A percentile compares a stretch with the other conserved stretches of the same genome.
Evolutionary conservation across 2,888 invertebrate genomes (phyloP).

Genomic region (Exocentrus adspersus): DNA sequence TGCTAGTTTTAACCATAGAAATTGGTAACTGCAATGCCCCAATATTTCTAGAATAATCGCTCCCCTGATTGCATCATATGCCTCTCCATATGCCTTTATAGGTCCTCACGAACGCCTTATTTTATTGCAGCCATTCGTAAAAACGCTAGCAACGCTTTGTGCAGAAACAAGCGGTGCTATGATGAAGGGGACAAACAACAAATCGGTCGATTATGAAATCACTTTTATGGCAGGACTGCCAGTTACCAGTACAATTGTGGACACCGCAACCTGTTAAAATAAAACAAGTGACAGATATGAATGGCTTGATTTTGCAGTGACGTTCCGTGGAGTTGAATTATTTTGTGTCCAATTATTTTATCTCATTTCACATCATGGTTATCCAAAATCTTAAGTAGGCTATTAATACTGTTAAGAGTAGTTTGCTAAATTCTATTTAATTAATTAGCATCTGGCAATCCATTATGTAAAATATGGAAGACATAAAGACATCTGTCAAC

Average conservation of each 20-base stretch:
- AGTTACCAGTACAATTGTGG: constrained; percentile 52
- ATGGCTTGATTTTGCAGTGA: constrained; percentile 41
- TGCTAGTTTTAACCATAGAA: too few relatives aligned
- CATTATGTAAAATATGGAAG: too few relatives aligned
- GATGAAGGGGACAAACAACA: constrained; percentile 58
- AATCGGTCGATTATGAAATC: constrained; percentile 59
- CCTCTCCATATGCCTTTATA: not conserved
- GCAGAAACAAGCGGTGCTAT: constrained; percentile 56
- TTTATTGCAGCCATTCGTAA: constrained; percentile 14
- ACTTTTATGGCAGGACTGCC: constrained; percentile 53
- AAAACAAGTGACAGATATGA: constrained; percentile 54
- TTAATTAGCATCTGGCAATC: too few relatives aligned
- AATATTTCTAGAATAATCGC: too few relatives aligned
- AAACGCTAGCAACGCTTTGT: constrained; percentile 46
- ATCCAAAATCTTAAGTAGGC: too few relatives aligned
- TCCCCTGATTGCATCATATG: not conserved
- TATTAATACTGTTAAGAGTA: too few relatives aligned
- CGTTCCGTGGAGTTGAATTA: constrained; percentile 3
- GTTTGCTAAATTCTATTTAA: too few relatives aligned
- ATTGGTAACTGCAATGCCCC: too few relatives aligned
- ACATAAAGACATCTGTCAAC: too few relatives aligned
- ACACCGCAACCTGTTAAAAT: constrained; percentile 56
- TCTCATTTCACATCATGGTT: too few relatives aligned
- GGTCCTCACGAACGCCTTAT: constrained; percentile 1
- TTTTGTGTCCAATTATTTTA: not conserved